Base-by-base conservation (phyloP, 2,797 vertebrate genomes). In the Pempheris klunzingeri region DNA sequence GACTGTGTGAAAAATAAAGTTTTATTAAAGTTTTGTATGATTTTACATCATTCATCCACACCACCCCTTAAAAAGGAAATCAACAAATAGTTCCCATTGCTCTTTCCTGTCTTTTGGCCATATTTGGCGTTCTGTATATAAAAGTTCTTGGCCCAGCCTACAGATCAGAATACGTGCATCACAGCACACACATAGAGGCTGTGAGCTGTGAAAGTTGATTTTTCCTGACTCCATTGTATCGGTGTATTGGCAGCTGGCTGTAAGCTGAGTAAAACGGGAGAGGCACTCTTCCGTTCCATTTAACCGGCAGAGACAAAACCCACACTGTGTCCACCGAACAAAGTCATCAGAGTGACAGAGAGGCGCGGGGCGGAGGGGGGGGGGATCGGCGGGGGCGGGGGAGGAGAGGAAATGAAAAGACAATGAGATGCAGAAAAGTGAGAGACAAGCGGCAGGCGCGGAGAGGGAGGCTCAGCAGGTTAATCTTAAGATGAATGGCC, bases 401-500 rank as follows among this genome's bases (percentile, higher is more conserved):
- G 57, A 43, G 46, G 38, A 11, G 15, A 74, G 76, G 71, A 78
- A 73, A 76, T 71, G 57, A 78, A 77, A 64, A 78, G 77, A 85
- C 77, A 78, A 74, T 65, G 74, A 71, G 62, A 77, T 24, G 65
- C 22, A 53, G 41, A 28, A 67, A 46, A 82, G 46, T 58, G 58
- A 67, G 39, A 61, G 75, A 77, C 65, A 70, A 39, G 71, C 32
- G n/a, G 70, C 62, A 52, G 58, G 86, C 34, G 38, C 28, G n/a
- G 55, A 50, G 79, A 44, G 59, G 50, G 71, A 71, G 67, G 44
- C 84, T 60, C 87, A 84, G 84, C 83, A 74, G 83, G 86, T 80
- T 88, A 68, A 88, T 81, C 68, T 86, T 61, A 71, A 74, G 44
- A 89, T 80, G 86, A 91, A 87, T 82, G 80, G 80, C 60, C 83